A percentile compares a stretch with the other conserved stretches of the same genome.
phyloP scores from a whole-genome alignment of 2,888 invertebrate species.

The Megaustenia siamemsis region DNA sequence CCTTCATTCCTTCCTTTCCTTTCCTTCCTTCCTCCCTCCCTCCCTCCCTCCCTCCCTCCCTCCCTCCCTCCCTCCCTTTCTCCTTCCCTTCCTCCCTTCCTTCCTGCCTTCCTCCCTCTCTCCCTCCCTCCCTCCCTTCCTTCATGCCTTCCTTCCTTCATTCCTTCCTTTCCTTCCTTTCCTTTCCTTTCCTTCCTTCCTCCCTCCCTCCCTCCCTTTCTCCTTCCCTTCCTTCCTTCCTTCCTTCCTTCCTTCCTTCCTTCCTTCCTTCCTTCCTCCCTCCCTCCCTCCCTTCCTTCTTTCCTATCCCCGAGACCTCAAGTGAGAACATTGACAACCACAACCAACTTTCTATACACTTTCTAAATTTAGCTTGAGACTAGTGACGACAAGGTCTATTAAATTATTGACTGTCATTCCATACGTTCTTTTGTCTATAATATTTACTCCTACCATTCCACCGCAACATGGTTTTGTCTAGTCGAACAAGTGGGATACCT shows the following conservation, averaged over 20 bases:
- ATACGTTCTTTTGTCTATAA: no score
- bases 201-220: constrained; percentile 15
- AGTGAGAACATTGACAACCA: neutral
- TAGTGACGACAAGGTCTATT: no score
- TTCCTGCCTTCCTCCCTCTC: neutral
- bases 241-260: neutral
- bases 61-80: neutral
- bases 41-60: neutral
- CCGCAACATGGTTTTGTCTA: no score
- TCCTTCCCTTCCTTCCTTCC: neutral
- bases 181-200: constrained; percentile 15
- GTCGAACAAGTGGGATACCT: no score
- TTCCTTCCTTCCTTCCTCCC: neutral
- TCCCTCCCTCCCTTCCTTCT: neutral
- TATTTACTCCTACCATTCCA: no score
- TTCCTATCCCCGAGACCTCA: neutral
- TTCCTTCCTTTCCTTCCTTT: neutral
- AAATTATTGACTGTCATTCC: no score
- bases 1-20: neutral
- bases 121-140: neutral
- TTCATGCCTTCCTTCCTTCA: neutral
- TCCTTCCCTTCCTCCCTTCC: neutral
- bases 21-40: neutral
- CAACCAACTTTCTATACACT: constrained; percentile 7
- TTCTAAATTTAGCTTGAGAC: no score